These are phyloP conservation scores for Siderastrea radians DNA, from an alignment of 92 coral and sea anemone genomes.

Conservation along the genomic window DNA sequence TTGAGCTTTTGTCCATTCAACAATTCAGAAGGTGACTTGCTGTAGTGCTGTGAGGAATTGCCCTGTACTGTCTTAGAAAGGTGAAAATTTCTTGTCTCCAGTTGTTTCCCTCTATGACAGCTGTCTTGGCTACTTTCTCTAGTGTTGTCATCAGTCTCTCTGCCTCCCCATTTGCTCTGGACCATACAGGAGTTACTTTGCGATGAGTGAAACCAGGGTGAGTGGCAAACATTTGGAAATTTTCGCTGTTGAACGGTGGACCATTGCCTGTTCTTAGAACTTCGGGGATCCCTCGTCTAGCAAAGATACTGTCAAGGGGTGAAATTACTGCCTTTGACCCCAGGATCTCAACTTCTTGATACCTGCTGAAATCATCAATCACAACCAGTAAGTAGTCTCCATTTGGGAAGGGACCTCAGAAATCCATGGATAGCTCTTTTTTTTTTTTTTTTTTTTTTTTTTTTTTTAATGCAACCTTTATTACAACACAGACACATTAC, in stretches of 20 bases:
- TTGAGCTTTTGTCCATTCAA: slow-evolving; percentile 53
- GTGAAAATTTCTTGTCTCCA: slow-evolving; percentile 64
- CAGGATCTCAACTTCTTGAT: slow-evolving; percentile 41
- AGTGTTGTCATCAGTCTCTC: slow-evolving; percentile 56
- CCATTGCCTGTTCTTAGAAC: slow-evolving; percentile 65
- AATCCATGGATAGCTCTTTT: slow-evolving; percentile 46
- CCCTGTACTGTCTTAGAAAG: slow-evolving; percentile 60
- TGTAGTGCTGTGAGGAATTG: slow-evolving; percentile 63
- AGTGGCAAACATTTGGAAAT: not conserved
- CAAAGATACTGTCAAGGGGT: slow-evolving; percentile 38
- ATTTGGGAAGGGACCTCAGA: slow-evolving; percentile 9
- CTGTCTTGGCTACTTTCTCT: slow-evolving; percentile 46
- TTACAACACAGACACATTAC: no score
- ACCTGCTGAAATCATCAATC: slow-evolving; percentile 38
- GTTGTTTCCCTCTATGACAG: slow-evolving; percentile 40
- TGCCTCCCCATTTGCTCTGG: slow-evolving; percentile 68
- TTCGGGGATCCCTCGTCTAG: slow-evolving; percentile 50
- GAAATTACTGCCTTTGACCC: slow-evolving; percentile 44
- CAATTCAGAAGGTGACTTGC: slow-evolving; percentile 37
- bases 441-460: no score
- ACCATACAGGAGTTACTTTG: slow-evolving; percentile 57
- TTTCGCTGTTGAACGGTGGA: slow-evolving; percentile 58
- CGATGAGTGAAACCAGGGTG: no score
- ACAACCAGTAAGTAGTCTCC: slow-evolving; percentile 54
- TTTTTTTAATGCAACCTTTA: no score